Evolutionary conservation across 2,113 vertebrate genomes (phyloP).

Genomic region (Stomatorhinus ivindoensis): DNA sequence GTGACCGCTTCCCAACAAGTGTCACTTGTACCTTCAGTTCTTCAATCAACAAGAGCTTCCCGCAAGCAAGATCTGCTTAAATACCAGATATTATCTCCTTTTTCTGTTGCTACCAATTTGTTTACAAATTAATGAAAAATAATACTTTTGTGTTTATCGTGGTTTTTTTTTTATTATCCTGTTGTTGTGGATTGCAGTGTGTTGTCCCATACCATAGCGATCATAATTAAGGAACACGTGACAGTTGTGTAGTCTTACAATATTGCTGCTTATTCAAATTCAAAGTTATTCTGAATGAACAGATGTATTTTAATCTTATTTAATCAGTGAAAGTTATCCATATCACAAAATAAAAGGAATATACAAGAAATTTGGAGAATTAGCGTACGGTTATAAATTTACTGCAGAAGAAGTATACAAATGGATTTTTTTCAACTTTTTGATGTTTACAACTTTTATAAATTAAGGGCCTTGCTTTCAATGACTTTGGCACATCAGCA

Average conservation of each 20-base stretch:
- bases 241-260: neutral
- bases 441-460: neutral
- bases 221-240: neutral
- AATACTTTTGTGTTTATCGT: neutral
- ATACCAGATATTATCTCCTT: neutral
- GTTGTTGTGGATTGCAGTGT: neutral
- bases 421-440: neutral
- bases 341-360: neutral
- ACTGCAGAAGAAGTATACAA: neutral
- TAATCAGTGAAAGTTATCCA: neutral
- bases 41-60: neutral
- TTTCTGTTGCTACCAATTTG: neutral
- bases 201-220: neutral
- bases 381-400: neutral
- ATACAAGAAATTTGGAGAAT: neutral
- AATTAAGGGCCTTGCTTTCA: neutral
- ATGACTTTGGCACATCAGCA: neutral
- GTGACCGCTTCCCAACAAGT: neutral
- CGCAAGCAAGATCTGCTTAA: neutral
- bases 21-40: neutral
- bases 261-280: neutral
- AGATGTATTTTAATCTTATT: neutral
- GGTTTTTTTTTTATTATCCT: neutral
- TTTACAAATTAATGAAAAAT: neutral
- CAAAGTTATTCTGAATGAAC: neutral